These are phyloP conservation scores for Drosophila paucipuncta DNA, from an alignment of 2,888 invertebrate species.

Conservation along the genomic window DNA sequence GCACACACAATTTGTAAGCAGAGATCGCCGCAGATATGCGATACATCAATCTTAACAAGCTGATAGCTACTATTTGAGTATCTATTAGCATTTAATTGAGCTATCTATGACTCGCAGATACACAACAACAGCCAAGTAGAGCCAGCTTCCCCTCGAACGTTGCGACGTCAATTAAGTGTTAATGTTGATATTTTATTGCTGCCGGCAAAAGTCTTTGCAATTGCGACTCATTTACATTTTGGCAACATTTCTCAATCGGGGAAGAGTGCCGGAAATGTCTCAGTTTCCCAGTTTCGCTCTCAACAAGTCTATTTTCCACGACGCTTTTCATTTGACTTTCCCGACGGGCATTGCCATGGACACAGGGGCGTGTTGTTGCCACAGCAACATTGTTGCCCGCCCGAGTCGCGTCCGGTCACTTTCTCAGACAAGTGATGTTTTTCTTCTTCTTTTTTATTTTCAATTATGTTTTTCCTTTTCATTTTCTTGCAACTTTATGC, in stretches of 20 bases:
- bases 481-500: constrained; percentile 21
- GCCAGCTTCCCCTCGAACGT: neutral
- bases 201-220: constrained; percentile 19
- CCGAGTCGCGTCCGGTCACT: constrained; percentile 56
- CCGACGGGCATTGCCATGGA: constrained; percentile 9
- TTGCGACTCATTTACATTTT: constrained; percentile 61
- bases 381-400: constrained; percentile 44
- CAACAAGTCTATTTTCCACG: constrained; percentile 18
- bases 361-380: constrained; percentile 20
- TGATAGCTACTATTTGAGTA: constrained; percentile 6
- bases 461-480: constrained; percentile 47
- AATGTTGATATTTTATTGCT: constrained; percentile 53
- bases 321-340: constrained; percentile 42
- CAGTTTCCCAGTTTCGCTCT: constrained; percentile 26
- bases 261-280: constrained; percentile 62
- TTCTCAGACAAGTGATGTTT: constrained; percentile 40
- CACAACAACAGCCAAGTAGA: neutral
- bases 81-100: constrained; percentile 60
- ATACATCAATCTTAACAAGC: constrained; percentile 30
- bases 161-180: constrained; percentile 53
- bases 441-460: constrained; percentile 28
- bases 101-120: constrained; percentile 19
- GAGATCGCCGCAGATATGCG: constrained; percentile 27
- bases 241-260: constrained; percentile 40
- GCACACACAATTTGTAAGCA: constrained; percentile 45